phyloP scores from a whole-genome alignment of 2,797 vertebrate genomes.

The Tiaroga cobitis region DNA sequence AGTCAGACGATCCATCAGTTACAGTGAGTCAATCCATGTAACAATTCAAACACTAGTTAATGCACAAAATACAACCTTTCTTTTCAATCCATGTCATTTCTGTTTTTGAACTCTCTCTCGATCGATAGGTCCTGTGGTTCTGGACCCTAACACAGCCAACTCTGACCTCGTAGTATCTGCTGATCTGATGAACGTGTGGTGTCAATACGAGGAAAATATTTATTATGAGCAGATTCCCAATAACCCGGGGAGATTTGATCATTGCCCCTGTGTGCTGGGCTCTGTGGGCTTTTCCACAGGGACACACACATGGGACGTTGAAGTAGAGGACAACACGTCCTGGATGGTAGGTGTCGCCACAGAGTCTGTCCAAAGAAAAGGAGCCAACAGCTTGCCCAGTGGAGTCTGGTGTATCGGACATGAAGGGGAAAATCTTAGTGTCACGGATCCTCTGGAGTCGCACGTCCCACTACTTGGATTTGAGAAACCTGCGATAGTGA shows the following conservation, averaged over 20 bases:
- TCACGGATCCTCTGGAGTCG: neutral
- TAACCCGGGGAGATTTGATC: conserved; percentile 37
- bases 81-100: neutral
- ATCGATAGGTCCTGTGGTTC: conserved; percentile 44
- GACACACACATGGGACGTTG: conserved; percentile 50
- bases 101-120: neutral
- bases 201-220: neutral
- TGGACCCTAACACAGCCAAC: conserved; percentile 57
- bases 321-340: conserved; percentile 25
- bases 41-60: neutral
- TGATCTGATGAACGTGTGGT: conserved; percentile 46
- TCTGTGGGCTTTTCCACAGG: conserved; percentile 53
- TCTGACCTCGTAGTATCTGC: conserved; percentile 36
- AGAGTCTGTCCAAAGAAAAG: conserved; percentile 45
- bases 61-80: neutral
- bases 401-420: conserved; percentile 48
- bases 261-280: conserved; percentile 50
- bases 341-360: conserved; percentile 56
- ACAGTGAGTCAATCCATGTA: conserved; percentile 31
- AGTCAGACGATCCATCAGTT: conserved; percentile 31
- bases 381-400: neutral
- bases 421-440: conserved; percentile 24
- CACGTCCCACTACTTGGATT: neutral
- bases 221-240: neutral
- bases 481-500: conserved; percentile 12